Evolutionary conservation across 2,797 vertebrate genomes (phyloP).

Genomic region (Catharus ustulatus): DNA sequence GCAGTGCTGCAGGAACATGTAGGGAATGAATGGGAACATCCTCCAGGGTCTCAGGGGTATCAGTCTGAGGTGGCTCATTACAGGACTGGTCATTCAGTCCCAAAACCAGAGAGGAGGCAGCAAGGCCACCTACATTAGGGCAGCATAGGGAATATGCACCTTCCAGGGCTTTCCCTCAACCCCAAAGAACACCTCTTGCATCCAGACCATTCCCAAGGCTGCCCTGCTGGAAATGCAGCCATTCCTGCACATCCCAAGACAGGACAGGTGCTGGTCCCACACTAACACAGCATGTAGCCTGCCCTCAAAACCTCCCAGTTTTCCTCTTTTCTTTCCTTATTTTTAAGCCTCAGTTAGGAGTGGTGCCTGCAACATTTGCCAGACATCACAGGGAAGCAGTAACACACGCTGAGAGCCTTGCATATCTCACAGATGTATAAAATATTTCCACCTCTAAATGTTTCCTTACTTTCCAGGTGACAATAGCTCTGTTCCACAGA

Average conservation of each 20-base stretch:
- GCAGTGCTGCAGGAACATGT: fast-evolving
- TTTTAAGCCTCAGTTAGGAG: not conserved
- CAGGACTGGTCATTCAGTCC: not conserved
- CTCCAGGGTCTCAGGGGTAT: not conserved
- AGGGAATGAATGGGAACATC: not conserved
- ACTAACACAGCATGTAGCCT: fast-evolving
- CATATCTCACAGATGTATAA: constrained; percentile 29
- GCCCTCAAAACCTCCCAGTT: not conserved
- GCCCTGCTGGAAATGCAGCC: not conserved
- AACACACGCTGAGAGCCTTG: constrained; percentile 16
- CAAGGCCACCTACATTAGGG: not conserved
- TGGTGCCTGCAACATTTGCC: constrained; percentile 26
- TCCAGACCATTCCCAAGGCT: not conserved
- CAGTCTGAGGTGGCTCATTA: not conserved
- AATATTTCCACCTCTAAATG: constrained; percentile 9
- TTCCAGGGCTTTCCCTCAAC: not conserved
- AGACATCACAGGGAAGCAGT: not conserved
- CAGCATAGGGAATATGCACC: not conserved
- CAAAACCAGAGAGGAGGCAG: not conserved
- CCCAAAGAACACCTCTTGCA: not conserved
- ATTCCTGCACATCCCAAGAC: not conserved
- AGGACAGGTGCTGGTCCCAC: fast-evolving
- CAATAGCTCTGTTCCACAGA: not conserved
- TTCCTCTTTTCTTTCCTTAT: not conserved
- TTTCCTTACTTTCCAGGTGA: constrained; percentile 20